Evolutionary conservation across 1,140 invertebrate genomes (phyloP), one percentile per base, ranked within the genome.

Genomic region (Batillaria attramentaria): DNA sequence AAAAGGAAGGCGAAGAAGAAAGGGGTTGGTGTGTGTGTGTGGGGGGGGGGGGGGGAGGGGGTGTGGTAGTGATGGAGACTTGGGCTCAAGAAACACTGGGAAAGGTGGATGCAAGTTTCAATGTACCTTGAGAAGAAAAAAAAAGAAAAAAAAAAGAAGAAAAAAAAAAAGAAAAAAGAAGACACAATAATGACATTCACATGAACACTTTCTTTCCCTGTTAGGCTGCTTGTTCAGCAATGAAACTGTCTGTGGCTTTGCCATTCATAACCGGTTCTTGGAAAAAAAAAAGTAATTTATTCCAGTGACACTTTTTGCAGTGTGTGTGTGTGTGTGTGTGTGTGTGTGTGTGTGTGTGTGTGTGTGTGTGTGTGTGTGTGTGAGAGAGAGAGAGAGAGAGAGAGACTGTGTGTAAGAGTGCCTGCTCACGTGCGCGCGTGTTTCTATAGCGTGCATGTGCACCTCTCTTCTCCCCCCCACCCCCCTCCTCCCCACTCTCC

Each of bases 391-490:
- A 65, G n/a, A 18, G 62, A 24, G 62, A 4, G 62, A 18, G 62
- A 65, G 62, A 65, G 62, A 65, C 10, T 33, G 31, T n/a, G n/a
- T n/a, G n/a, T n/a, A 65, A 35, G 62, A 65, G 20, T 31, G 62
- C 62, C 31, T 65, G 62, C 62, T 31, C 62, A 35, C 37, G 62
- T 31, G n/a, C 33, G 16, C 33, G 31, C n/a, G 37, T 35, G 31
- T 42, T 3, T 24, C 4, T 35, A 28, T 70, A 31, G 37, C 31
- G n/a, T 72, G 33, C 39, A 46, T 42, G 69, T 46, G 33, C 24
- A 20, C 24, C 57, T 62, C 57, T 62, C n/a, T 62, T 62, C n/a
- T 62, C 57, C 57, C 57, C n/a, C n/a, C 57, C 57, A 28, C 57
- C 3, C 57, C 57, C 57, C 57, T 1, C 57, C 57, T 31, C n/a